Evolutionary conservation across 2,113 vertebrate species (phyloP).

Genomic region (Notiomystis cincta): DNA sequence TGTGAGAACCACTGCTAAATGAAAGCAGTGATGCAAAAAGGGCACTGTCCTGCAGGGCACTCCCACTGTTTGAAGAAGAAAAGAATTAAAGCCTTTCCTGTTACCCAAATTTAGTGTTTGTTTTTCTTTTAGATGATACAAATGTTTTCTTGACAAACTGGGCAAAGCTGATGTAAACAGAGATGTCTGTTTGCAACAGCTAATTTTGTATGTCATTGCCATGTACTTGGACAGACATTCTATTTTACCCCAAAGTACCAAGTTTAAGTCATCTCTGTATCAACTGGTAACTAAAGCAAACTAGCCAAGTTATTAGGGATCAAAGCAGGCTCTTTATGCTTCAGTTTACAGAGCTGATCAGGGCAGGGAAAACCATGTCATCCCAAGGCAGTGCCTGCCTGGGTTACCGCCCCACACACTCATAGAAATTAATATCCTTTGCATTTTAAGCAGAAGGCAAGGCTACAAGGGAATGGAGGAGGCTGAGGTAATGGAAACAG

Average conservation of each 20-base stretch:
- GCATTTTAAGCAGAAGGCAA: not conserved
- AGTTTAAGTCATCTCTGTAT: not conserved
- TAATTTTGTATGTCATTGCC: not conserved
- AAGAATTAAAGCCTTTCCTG: not conserved
- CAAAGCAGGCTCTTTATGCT: not conserved
- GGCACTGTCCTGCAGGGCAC: not conserved
- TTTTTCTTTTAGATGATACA: not conserved
- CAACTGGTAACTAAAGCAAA: conserved; percentile 8
- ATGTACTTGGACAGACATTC: not conserved
- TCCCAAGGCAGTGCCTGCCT: not conserved
- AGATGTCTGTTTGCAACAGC: not conserved
- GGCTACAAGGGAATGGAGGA: not conserved
- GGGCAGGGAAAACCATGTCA: not conserved
- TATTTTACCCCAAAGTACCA: not conserved
- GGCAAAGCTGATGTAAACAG: not conserved
- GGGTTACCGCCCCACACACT: not conserved
- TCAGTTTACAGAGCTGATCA: not conserved
- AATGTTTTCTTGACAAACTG: not conserved
- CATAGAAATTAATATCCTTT: not conserved
- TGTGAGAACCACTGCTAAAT: not conserved
- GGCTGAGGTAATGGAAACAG: conserved; percentile 37
- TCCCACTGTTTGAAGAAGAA: not conserved
- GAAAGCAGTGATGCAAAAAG: not conserved
- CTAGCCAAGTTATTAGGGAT: not conserved
- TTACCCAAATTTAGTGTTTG: not conserved